Conservation (phyloP, 2,888 invertebrate genomes). For the Hemaris fuciformis region DNA sequence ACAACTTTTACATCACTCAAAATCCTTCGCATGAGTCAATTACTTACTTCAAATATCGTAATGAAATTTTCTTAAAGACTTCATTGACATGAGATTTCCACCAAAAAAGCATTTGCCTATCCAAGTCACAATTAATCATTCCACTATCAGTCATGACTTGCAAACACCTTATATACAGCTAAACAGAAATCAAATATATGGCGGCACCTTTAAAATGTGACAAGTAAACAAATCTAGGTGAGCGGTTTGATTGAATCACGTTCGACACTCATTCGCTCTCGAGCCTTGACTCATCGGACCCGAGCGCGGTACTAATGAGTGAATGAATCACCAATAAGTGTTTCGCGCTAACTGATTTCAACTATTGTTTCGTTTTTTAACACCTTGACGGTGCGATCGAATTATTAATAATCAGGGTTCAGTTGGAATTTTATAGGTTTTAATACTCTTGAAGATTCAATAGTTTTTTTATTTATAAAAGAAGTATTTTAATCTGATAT, state of each 20-base stretch:
- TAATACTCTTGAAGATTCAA: too few relatives aligned
- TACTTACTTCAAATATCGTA: too few relatives aligned
- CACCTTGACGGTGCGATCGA: neutral
- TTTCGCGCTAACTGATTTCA: neutral
- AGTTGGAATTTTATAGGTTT: neutral
- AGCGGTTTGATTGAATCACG: neutral
- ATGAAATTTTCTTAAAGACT: too few relatives aligned
- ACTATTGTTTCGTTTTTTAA: slow-evolving; percentile 5
- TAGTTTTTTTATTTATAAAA: too few relatives aligned
- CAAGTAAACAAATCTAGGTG: neutral
- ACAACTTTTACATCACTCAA: too few relatives aligned
- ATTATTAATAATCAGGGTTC: slow-evolving; percentile 4
- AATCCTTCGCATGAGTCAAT: too few relatives aligned
- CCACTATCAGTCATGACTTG: too few relatives aligned
- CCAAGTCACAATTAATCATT: too few relatives aligned
- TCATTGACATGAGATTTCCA: too few relatives aligned
- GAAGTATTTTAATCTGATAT: too few relatives aligned
- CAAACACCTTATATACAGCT: too few relatives aligned
- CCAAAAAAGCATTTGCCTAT: too few relatives aligned
- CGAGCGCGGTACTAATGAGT: neutral
- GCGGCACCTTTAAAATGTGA: neutral
- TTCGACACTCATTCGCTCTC: neutral
- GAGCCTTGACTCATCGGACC: neutral
- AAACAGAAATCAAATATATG: neutral
- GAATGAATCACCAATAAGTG: slow-evolving; percentile 6